Evolutionary conservation across 2,888 invertebrate genomes (phyloP).

Genomic region (Rutpela maculata): DNA sequence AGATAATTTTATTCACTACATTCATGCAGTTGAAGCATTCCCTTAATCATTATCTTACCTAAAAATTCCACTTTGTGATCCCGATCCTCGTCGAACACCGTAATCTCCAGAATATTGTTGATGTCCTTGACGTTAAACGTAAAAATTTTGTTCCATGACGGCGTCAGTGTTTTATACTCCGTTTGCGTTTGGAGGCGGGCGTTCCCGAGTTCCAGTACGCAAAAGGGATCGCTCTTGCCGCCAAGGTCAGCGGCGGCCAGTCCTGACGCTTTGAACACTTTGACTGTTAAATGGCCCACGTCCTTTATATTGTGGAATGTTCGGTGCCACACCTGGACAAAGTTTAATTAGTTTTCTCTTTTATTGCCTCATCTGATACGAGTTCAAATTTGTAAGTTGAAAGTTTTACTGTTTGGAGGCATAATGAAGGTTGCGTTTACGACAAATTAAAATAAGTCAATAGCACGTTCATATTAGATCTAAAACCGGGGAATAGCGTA

Average conservation of each 20-base stretch:
- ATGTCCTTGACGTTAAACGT: constrained; percentile 98
- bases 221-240: constrained; percentile 99
- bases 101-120: constrained; percentile 94
- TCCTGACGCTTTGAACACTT: constrained; percentile 91
- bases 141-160: constrained; percentile 99
- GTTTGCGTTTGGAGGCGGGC: constrained; percentile 97
- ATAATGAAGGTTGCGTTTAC: neutral
- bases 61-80: constrained; percentile 99
- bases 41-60: constrained; percentile 78
- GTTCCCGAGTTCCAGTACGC: constrained; percentile 96
- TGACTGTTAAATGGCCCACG: constrained; percentile 95
- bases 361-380: neutral
- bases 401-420: no score
- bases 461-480: no score
- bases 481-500: no score
- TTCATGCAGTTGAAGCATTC: no score
- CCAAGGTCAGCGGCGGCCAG: constrained; percentile 96
- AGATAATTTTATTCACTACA: no score
- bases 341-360: constrained; percentile 37
- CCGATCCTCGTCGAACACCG: constrained; percentile 98
- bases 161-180: constrained; percentile 97
- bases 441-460: neutral
- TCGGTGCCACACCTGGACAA: constrained; percentile 79
- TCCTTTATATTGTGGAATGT: constrained; percentile 87
- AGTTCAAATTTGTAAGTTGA: neutral